These are phyloP conservation scores for Allophyes oxyacanthae DNA, from an alignment of 2,888 invertebrate species.

Conservation along the genomic window DNA sequence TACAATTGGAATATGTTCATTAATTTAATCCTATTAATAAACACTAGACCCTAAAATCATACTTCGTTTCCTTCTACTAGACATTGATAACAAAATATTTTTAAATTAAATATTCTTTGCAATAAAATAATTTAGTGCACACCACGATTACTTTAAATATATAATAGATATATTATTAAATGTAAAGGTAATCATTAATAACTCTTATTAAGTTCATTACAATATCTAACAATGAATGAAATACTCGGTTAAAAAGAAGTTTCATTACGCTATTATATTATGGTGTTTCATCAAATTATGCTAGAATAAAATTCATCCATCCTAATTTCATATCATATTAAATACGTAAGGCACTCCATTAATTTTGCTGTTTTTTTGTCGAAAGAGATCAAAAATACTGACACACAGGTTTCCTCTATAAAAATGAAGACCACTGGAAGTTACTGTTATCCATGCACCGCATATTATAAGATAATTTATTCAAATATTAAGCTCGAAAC, in stretches of 20 bases:
- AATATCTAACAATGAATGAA: constrained; percentile 79
- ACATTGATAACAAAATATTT: constrained; percentile 59
- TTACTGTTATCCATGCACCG: constrained; percentile 73
- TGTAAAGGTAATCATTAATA: constrained; percentile 71
- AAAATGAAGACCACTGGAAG: constrained; percentile 87
- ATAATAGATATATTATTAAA: constrained; percentile 59
- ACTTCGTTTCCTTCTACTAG: constrained; percentile 45
- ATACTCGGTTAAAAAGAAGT: constrained; percentile 81
- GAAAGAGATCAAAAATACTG: constrained; percentile 82
- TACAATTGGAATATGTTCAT: constrained; percentile 49
- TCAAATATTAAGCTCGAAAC: constrained; percentile 66
- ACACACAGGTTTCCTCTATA: constrained; percentile 71
- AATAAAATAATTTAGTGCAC: constrained; percentile 68
- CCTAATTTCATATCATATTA: constrained; percentile 88
- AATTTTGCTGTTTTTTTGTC: constrained; percentile 86
- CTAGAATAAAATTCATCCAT: constrained; percentile 88
- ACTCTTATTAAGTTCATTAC: constrained; percentile 78
- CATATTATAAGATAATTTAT: constrained; percentile 65
- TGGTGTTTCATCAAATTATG: constrained; percentile 89
- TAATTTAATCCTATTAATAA: constrained; percentile 46
- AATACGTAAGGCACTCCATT: constrained; percentile 90
- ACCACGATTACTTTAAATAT: constrained; percentile 65
- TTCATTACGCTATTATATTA: constrained; percentile 84
- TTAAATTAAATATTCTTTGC: constrained; percentile 55
- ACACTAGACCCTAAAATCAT: constrained; percentile 49